A percentile compares a stretch with the other conserved stretches of the same genome.
Conservation (phyloP, 2,888 invertebrate species). For the Anticlea derivata region DNA sequence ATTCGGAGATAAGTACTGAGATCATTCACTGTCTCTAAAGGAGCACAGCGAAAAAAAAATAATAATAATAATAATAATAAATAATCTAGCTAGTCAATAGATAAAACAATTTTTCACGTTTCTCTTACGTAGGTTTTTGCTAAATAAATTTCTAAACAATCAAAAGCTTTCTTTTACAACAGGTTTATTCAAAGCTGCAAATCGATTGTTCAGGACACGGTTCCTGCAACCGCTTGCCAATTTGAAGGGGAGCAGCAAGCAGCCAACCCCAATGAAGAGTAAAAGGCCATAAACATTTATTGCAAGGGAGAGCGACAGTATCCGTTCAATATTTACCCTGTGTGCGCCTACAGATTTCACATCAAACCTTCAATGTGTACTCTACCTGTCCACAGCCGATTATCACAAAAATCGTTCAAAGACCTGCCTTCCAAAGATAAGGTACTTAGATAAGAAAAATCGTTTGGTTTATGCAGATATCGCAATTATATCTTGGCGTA, state of each 20-base stretch:
- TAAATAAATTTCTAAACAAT: background rate
- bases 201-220: constrained; percentile 7
- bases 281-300: constrained; percentile 19
- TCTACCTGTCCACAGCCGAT: constrained; percentile 20
- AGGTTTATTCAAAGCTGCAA: background rate
- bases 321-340: constrained; percentile 3
- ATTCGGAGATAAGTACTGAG: constrained; percentile 30
- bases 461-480: too few relatives aligned
- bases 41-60: constrained; percentile 10
- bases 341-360: constrained; percentile 44
- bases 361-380: constrained; percentile 40
- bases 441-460: background rate
- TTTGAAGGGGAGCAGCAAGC: constrained; percentile 7
- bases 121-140: background rate
- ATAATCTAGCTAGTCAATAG: background rate
- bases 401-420: constrained; percentile 40
- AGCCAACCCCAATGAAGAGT: constrained; percentile 12
- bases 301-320: constrained; percentile 13
- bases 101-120: background rate
- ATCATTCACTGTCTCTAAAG: constrained; percentile 18
- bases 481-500: too few relatives aligned
- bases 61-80: too few relatives aligned
- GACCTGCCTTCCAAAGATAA: constrained; percentile 29
- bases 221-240: constrained; percentile 7
- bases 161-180: background rate